Percentiles rank a stretch among this genome's conserved stretches.
phyloP scores from a whole-genome alignment of 2,797 vertebrate genomes.

The Poecilia wingei region DNA sequence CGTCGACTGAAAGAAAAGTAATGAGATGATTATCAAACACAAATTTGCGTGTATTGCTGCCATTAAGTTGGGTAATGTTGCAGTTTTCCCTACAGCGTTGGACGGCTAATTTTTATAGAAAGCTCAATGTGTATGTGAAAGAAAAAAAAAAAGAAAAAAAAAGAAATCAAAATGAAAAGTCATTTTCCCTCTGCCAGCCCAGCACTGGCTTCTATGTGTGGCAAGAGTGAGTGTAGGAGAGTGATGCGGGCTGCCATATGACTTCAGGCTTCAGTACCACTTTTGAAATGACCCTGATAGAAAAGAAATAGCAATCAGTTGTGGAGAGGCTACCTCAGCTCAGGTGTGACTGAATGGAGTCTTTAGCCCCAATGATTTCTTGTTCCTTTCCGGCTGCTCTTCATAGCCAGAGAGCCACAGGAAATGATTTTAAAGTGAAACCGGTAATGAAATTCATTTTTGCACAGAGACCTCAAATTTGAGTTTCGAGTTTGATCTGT shows the following conservation, averaged over 20 bases:
- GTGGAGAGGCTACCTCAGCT: conserved; percentile 38
- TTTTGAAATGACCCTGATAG: conserved; percentile 51
- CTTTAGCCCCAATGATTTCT: conserved; percentile 28
- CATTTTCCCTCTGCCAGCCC: conserved; percentile 43
- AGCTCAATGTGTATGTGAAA: conserved; percentile 10
- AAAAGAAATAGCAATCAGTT: conserved; percentile 42
- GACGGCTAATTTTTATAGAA: conserved; percentile 43
- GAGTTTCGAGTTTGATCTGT: neutral
- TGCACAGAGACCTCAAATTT: neutral
- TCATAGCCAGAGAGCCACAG: neutral
- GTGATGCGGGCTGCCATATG: conserved; percentile 48
- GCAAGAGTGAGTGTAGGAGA: conserved; percentile 25
- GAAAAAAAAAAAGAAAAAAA: neutral
- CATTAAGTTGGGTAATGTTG: conserved; percentile 71
- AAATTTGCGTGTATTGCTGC: conserved; percentile 39
- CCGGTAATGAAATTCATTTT: conserved; percentile 7
- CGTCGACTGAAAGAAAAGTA: conserved; percentile 62
- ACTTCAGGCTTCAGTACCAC: conserved; percentile 54
- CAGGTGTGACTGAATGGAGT: conserved; percentile 41
- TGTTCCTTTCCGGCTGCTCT: conserved; percentile 9
- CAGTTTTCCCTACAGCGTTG: conserved; percentile 56
- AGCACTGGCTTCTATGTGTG: conserved; percentile 37
- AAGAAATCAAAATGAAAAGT: conserved; percentile 24
- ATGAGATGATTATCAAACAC: conserved; percentile 68
- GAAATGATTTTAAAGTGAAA: conserved; percentile 11